Evolutionary conservation across 2,888 invertebrate species (phyloP).

Genomic region (Thecocarcelia acutangulata): DNA sequence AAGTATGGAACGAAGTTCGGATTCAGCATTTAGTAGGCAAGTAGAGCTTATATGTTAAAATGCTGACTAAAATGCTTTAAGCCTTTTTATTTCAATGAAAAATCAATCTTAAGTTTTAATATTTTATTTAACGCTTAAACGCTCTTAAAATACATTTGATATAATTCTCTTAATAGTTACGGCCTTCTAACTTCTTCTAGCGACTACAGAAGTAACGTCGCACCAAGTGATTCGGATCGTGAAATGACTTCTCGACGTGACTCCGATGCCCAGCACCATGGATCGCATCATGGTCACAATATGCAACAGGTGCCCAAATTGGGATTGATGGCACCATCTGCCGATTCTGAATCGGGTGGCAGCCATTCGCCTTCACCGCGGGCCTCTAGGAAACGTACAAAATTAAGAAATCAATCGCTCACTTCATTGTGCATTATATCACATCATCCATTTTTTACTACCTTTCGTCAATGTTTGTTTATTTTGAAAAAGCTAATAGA

Average conservation of each 20-base stretch:
- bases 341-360: slow-evolving; percentile 93
- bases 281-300: slow-evolving; percentile 52
- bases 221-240: slow-evolving; percentile 94
- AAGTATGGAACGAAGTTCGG: slow-evolving; percentile 95
- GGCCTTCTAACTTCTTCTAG: slow-evolving; percentile 84
- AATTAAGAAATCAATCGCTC: slow-evolving; percentile 94
- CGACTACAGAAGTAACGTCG: slow-evolving; percentile 95
- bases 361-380: slow-evolving; percentile 93
- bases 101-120: background rate
- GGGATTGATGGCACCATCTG: slow-evolving; percentile 85
- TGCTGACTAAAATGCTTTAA: slow-evolving; percentile 15
- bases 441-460: slow-evolving; percentile 99
- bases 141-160: slow-evolving; percentile 50
- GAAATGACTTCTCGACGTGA: slow-evolving; percentile 90
- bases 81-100: slow-evolving; percentile 13
- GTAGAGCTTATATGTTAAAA: slow-evolving; percentile 71
- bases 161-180: slow-evolving; percentile 81
- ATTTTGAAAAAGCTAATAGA: slow-evolving; percentile 97
- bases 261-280: slow-evolving; percentile 83
- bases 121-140: slow-evolving; percentile 16
- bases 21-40: slow-evolving; percentile 96
- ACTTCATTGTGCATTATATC: slow-evolving; percentile 98
- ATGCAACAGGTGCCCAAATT: slow-evolving; percentile 83
- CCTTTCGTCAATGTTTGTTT: slow-evolving; percentile 98
- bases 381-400: slow-evolving; percentile 90